Evolutionary conservation across 2,888 invertebrate genomes (phyloP).

Genomic region (Troglohyphantes excavatus): DNA sequence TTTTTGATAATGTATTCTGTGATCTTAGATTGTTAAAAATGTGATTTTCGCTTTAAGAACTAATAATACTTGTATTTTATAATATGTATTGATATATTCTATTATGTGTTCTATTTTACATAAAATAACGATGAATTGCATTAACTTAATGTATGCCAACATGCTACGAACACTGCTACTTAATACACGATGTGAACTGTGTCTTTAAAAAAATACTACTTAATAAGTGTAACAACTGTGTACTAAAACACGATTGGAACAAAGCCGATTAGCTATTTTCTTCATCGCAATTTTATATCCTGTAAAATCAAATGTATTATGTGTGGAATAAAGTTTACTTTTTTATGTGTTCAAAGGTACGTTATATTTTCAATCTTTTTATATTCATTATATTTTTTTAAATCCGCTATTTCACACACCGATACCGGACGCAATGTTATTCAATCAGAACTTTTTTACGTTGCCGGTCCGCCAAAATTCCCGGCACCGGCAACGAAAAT

Average conservation of each 20-base stretch:
- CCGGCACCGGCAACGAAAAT: no score
- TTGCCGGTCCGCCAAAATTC: no score
- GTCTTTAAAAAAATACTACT: neutral
- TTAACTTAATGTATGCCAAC: slow-evolving; percentile 36
- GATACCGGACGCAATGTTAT: no score
- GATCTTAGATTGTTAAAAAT: neutral
- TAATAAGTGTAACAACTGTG: neutral
- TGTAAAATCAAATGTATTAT: slow-evolving; percentile 16
- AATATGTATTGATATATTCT: neutral
- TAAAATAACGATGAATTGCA: neutral
- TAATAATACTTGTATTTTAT: neutral
- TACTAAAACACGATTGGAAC: neutral
- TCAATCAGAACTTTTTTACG: no score
- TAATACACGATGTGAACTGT: no score
- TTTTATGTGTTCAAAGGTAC: slow-evolving; percentile 14
- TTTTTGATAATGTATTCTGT: neutral
- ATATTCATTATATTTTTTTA: no score
- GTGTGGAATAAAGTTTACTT: slow-evolving; percentile 56
- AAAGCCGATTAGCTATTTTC: slow-evolving; percentile 18
- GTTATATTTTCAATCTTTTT: no score
- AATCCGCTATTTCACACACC: no score
- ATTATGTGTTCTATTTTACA: neutral
- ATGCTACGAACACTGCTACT: slow-evolving; percentile 53
- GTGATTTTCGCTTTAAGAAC: slow-evolving; percentile 1
- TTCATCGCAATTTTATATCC: slow-evolving; percentile 40